Evolutionary conservation across 2,797 vertebrate species (phyloP), one percentile per base, ranked within the genome.

Genomic region (Phoxinus dragarum): DNA sequence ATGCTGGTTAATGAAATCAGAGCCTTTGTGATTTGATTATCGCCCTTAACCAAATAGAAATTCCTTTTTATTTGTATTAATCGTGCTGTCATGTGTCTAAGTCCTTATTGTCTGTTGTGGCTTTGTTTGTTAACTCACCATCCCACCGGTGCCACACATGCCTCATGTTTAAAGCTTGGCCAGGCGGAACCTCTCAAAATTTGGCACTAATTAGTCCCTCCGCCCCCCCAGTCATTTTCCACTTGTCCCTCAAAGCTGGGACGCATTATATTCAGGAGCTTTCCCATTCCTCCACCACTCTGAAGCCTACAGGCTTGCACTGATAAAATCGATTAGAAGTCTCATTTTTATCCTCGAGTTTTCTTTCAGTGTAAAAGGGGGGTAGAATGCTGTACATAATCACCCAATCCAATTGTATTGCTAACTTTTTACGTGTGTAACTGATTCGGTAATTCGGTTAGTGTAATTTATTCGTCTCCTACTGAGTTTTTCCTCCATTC

Each of bases 221-320:
- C 87, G 87, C 87, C 89, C 79, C 64, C 86, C 87, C 82, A 89
- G 90, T 89, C 90, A 91, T 91, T 92, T 91, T 92, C 91, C 92
- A 91, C 89, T 92, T 90, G 91, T 89, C 84, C 89, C 83, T 82
- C 68, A 91, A 90, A 92, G 89, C 91, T 92, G 91, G 90, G 90
- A 90, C 73, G 49, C 88, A 93, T 93, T 93, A 93, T 87, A 85
- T 89, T 86, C 88, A 86, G 88, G 75, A 90, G 88, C 81, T 83
- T 90, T 90, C 88, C 87, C 89, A 87, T 88, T 87, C 84, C 85
- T 87, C 84, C 47, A 56, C 67, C 86, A 87, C 81, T 73, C 86
- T 77, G 67, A 72, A 88, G 82, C 88, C 90, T 88, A 83, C 66
- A 88, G 89, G 79, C 82, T 84, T 86, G 47, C 52, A 34, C 86